phyloP scores from a whole-genome alignment of 2,797 vertebrate species.

The Pangasius macronema region DNA sequence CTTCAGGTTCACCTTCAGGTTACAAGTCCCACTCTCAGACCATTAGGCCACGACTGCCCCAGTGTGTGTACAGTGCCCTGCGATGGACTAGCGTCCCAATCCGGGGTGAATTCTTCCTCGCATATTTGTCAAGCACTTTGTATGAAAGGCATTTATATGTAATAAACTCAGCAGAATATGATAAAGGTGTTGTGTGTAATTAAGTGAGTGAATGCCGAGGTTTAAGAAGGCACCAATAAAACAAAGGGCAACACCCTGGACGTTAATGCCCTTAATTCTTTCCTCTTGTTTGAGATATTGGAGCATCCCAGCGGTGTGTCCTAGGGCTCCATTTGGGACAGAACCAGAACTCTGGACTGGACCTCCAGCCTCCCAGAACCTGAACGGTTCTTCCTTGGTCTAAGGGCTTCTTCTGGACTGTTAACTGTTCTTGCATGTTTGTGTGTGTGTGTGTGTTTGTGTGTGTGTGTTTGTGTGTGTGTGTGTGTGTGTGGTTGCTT shows the following conservation, averaged over 20 bases:
- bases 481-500: conserved; percentile 44
- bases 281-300: neutral
- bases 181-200: neutral
- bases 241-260: neutral
- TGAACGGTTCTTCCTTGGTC: neutral
- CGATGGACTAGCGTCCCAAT: neutral
- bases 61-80: neutral
- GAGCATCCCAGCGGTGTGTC: too few species aligned
- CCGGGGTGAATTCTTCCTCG: neutral
- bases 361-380: neutral
- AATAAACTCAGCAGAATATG: neutral
- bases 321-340: neutral
- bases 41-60: too few species aligned
- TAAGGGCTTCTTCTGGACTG: neutral
- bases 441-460: neutral
- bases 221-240: neutral
- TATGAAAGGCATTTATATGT: too few species aligned
- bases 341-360: neutral
- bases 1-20: too few species aligned
- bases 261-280: too few species aligned
- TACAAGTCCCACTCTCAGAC: too few species aligned
- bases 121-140: neutral
- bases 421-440: neutral
- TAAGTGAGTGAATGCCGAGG: neutral
- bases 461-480: too few species aligned